Conservation (phyloP, 2,113 vertebrate species). For the Cricetomys ansorgei region DNA sequence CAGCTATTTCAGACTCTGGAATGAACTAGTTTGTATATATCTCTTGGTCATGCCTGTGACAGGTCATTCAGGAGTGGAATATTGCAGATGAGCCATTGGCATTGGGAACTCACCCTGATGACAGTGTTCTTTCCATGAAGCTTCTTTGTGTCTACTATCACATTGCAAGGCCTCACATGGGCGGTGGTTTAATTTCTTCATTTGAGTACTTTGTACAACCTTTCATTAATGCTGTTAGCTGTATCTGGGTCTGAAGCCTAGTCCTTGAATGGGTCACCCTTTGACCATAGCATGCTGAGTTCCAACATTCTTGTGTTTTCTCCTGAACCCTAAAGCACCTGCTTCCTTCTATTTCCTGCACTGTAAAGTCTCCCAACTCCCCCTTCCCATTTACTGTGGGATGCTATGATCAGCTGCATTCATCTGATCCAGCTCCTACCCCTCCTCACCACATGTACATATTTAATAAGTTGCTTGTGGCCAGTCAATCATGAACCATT, state of each 20-base stretch:
- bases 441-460: constrained; percentile 68
- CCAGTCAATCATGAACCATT: constrained; percentile 78
- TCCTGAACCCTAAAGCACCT: not conserved
- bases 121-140: not conserved
- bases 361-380: not conserved
- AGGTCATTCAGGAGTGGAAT: not conserved
- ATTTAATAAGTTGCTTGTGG: constrained; percentile 74
- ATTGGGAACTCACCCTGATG: not conserved
- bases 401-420: constrained; percentile 23
- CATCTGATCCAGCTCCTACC: not conserved
- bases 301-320: not conserved
- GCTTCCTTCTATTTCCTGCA: constrained; percentile 19
- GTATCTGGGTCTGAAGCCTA: not conserved
- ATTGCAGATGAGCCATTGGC: not conserved
- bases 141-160: not conserved
- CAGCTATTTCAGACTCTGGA: not conserved
- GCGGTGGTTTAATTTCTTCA: not conserved
- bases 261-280: not conserved
- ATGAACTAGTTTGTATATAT: not conserved
- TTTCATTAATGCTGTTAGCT: not conserved
- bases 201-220: not conserved
- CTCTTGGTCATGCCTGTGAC: not conserved
- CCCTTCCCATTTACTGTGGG: not conserved
- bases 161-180: not conserved
- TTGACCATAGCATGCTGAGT: not conserved